Evolutionary conservation across 2,888 invertebrate genomes (phyloP).

Genomic region (Bruchidius siliquastri): DNA sequence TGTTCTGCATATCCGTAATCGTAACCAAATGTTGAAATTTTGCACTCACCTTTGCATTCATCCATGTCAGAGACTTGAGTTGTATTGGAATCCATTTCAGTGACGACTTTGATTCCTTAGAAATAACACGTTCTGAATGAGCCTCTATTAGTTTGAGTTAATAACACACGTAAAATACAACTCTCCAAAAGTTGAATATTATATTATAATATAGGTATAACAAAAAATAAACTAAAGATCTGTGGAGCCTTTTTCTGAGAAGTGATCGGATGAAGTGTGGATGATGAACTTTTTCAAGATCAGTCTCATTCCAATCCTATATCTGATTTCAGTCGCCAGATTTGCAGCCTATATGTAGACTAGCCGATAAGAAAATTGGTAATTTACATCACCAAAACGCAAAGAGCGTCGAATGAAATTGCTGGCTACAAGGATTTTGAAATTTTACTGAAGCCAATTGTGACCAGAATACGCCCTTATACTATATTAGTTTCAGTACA

Average conservation of each 20-base stretch:
- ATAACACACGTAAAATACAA: slow-evolving; percentile 1
- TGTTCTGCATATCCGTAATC: too few relatives aligned
- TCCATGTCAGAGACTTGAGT: slow-evolving; percentile 18
- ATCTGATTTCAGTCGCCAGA: slow-evolving; percentile 57
- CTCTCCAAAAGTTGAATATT: background rate
- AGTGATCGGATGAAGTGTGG: slow-evolving; percentile 75
- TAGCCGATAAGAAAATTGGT: background rate
- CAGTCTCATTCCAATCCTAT: slow-evolving; percentile 74
- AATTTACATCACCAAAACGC: slow-evolving; percentile 1
- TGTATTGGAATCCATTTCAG: slow-evolving; percentile 22
- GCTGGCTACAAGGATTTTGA: background rate
- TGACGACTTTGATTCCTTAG: slow-evolving; percentile 10
- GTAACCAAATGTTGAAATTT: too few relatives aligned
- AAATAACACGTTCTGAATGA: slow-evolving; percentile 25
- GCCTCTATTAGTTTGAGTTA: background rate
- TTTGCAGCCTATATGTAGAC: slow-evolving; percentile 38
- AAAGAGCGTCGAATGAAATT: background rate
- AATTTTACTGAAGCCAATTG: background rate
- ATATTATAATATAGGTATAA: slow-evolving; percentile 2
- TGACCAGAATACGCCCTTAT: background rate
- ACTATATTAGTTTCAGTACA: too few relatives aligned
- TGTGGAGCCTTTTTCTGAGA: slow-evolving; percentile 50
- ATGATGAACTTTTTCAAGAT: slow-evolving; percentile 67
- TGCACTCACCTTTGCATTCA: slow-evolving; percentile 25
- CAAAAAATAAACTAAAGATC: slow-evolving; percentile 19